Conservation (phyloP, 1,140 invertebrate genomes). For the Acromyrmex charruanus region DNA sequence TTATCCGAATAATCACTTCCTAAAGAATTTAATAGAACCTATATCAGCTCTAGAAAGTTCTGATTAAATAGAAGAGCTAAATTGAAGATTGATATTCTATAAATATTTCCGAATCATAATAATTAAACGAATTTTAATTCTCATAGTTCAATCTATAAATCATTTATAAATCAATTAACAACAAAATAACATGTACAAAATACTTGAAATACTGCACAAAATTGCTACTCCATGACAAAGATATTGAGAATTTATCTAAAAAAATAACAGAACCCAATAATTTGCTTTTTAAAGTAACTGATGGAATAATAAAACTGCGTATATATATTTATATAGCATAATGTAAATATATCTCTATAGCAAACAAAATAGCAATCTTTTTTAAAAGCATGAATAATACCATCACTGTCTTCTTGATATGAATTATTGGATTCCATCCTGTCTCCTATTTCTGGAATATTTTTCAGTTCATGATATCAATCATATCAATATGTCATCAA, state of each 20-base stretch:
- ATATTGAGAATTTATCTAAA: background rate
- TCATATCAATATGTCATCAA: background rate
- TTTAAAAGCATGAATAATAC: background rate
- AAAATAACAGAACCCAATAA: background rate
- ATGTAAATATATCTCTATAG: background rate
- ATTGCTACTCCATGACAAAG: background rate
- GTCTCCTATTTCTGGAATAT: background rate
- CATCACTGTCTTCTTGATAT: background rate
- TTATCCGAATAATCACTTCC: too few relatives aligned
- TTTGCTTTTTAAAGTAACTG: background rate
- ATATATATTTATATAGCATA: background rate
- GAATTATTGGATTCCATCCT: constrained; percentile 7
- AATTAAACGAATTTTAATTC: background rate
- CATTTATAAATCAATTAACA: background rate
- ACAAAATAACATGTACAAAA: background rate
- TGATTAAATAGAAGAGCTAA: background rate
- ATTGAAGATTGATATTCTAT: background rate
- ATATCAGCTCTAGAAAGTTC: too few relatives aligned
- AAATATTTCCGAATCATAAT: background rate
- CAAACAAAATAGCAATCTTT: constrained; percentile 1
- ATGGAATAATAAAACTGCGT: too few relatives aligned
- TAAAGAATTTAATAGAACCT: too few relatives aligned
- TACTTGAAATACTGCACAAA: background rate
- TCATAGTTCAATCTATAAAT: background rate
- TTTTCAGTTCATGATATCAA: background rate